Conservation (phyloP, 2,888 invertebrate genomes). For the Octonoba sinensis region DNA sequence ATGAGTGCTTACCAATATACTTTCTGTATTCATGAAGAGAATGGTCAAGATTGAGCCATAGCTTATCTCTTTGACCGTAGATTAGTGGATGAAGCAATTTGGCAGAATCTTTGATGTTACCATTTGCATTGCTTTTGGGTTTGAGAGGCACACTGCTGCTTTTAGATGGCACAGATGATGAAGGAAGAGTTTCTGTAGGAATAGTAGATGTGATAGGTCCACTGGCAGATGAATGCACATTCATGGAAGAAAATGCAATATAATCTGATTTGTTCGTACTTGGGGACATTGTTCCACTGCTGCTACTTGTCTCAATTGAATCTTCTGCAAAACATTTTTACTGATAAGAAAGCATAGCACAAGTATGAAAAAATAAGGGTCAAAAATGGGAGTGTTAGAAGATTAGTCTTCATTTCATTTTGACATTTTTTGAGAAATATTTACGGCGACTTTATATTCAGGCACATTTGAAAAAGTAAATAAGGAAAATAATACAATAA, state of each 20-base stretch:
- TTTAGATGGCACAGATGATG: background rate
- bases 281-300: constrained; percentile 65
- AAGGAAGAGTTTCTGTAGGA: constrained; percentile 13
- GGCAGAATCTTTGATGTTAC: constrained; percentile 18
- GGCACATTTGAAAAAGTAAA: background rate
- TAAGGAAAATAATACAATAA: background rate
- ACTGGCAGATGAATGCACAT: constrained; percentile 21
- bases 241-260: constrained; percentile 44
- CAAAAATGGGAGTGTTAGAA: no score
- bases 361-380: background rate
- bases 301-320: constrained; percentile 66
- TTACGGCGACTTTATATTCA: no score
- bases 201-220: constrained; percentile 10
- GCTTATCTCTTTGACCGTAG: constrained; percentile 44
- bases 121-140: constrained; percentile 21
- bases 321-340: constrained; percentile 58
- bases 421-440: no score
- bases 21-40: constrained; percentile 44
- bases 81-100: constrained; percentile 29
- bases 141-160: constrained; percentile 13
- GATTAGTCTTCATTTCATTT: no score
- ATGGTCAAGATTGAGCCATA: constrained; percentile 57
- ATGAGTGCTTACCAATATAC: constrained; percentile 25
- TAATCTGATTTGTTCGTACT: constrained; percentile 59
- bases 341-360: background rate